A percentile compares a stretch with the other conserved stretches of the same genome.
phyloP scores from a whole-genome alignment of 2,113 vertebrate species.

The Lutjanus erythropterus region DNA sequence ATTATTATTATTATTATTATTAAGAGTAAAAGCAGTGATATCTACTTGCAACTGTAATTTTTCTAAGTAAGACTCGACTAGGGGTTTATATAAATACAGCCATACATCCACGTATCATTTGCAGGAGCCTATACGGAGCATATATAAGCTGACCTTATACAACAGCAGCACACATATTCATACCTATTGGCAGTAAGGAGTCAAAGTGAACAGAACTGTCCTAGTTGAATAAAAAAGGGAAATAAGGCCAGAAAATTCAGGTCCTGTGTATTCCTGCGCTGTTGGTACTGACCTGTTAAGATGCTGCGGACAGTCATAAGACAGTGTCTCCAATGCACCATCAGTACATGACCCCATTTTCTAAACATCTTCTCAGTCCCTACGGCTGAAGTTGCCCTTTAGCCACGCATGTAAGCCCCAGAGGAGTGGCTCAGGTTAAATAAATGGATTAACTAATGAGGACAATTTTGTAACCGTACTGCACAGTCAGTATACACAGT shows the following conservation, averaged over 20 bases:
- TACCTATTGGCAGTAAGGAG: neutral
- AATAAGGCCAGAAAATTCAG: slow-evolving; percentile 16
- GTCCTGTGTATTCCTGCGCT: neutral
- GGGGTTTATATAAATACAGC: no score
- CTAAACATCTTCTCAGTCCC: neutral
- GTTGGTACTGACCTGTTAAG: slow-evolving; percentile 23
- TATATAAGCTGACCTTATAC: neutral
- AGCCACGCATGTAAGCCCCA: neutral
- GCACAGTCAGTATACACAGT: neutral
- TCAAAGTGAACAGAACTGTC: neutral
- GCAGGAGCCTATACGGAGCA: neutral
- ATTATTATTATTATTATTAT: no score
- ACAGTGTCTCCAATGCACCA: neutral
- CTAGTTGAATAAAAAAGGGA: slow-evolving; percentile 13
- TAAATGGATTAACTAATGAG: slow-evolving; percentile 22
- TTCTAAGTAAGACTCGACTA: no score
- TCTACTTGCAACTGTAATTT: no score
- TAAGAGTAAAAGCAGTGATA: no score
- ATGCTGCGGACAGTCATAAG: slow-evolving; percentile 21
- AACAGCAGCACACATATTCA: neutral
- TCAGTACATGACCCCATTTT: neutral
- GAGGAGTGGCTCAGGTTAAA: slow-evolving; percentile 12
- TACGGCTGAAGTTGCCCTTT: slow-evolving; percentile 16
- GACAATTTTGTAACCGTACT: slow-evolving; percentile 10
- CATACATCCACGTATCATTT: no score